Base-by-base conservation (phyloP, 2,113 vertebrate genomes). In the Gobiocypris rarus region DNA sequence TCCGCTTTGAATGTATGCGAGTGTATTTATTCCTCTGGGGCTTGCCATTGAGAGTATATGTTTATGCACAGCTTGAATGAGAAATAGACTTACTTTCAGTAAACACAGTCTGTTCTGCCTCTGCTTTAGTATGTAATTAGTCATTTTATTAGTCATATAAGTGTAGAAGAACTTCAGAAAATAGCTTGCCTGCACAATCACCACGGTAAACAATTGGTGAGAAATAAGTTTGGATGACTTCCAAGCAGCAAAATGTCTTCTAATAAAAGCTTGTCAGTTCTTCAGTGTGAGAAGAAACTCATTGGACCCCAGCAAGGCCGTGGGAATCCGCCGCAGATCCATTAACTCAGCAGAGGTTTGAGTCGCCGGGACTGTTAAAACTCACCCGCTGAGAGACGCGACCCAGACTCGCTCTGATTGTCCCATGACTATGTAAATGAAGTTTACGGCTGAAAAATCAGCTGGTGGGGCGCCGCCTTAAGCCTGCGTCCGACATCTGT, bases 41-140 rank as follows among this genome's bases (percentile, higher is more conserved):
- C 73, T 75, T 52, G 26, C 45, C 48, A 22, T 52, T 31, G 48
- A 11, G 73, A 75, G 73, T 48, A 48, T 73, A 52, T 75, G 73
- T 75, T 52, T 31, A 52, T 31, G 48, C 73, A 75, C 73, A 75
- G 71, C 24, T 48, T 52, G 71, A 75, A 45, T 48, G 48, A 28
- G 71, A 75, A 52, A 52, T 75, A 31, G 14, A 52, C 9, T 52
- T 31, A 10, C 73, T 52, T 52, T 75, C 48, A 9, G 17, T 52
- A 52, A 75, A 75, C 43, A 74, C 48, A 52, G 73, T 52, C 73
- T 75, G 48, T 75, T 52, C 45, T 75, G 48, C 45, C 45, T 75
- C 24, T 28, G 14, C 45, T 31, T 75, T 17, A 67, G 9, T 48
- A 48, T 48, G 43, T 26, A 73, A 26, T 73, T 73, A 73, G 11